These are phyloP conservation scores for Sebastes goodei DNA, from an alignment of 2,797 vertebrate genomes.

Conservation along the genomic window DNA sequence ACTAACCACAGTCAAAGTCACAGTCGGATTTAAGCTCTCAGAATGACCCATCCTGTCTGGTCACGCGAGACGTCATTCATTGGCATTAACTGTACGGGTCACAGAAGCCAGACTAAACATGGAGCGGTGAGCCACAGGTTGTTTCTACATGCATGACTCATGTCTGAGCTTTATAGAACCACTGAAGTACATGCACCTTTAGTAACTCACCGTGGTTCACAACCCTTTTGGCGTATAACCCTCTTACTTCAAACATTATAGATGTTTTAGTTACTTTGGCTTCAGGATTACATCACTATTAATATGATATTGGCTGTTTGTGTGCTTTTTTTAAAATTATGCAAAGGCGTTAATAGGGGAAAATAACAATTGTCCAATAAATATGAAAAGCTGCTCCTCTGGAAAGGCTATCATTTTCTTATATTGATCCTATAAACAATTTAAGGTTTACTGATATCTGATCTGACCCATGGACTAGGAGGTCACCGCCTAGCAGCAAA, in stretches of 20 bases:
- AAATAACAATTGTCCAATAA: no score
- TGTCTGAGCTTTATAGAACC: not conserved
- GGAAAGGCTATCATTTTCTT: no score
- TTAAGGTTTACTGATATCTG: no score
- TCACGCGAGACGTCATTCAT: not conserved
- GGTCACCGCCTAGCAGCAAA: no score
- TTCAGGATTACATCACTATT: no score
- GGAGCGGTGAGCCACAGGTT: not conserved
- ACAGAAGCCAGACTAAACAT: constrained; percentile 9
- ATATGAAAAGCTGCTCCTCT: no score
- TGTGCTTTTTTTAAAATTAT: no score
- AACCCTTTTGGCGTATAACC: not conserved
- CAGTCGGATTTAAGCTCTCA: not conserved
- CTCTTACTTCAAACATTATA: not conserved
- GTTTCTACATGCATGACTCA: constrained; percentile 1
- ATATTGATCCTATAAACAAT: rapidly evolving
- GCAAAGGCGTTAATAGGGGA: rapidly evolving
- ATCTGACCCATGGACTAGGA: no score
- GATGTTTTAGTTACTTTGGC: no score
- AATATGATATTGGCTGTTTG: no score
- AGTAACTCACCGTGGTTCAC: not conserved
- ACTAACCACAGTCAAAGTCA: not conserved
- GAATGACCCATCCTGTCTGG: not conserved
- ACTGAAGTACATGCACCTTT: not conserved
- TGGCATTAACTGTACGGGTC: not conserved